Percentiles rank a stretch among this genome's conserved stretches.
Conservation (phyloP, 2,888 invertebrate species). For the Andrena hattorfiana region DNA sequence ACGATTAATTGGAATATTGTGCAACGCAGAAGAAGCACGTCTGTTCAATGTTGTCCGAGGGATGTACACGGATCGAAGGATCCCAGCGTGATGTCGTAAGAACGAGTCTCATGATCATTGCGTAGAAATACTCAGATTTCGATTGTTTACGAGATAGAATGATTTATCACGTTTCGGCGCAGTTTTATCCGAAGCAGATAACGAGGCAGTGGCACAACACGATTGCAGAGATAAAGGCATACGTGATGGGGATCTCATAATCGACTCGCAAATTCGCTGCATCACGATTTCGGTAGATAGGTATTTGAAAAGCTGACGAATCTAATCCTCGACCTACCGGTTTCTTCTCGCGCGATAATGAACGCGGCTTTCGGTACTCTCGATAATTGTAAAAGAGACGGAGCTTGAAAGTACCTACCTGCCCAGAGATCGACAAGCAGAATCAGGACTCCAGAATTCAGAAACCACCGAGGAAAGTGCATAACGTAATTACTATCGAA, state of each 20-base stretch:
- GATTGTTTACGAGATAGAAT: conserved; percentile 60
- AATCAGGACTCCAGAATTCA: no score
- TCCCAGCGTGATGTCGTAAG: neutral
- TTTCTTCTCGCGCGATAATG: neutral
- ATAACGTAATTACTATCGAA: no score
- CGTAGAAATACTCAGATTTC: conserved; percentile 57
- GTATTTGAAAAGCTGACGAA: conserved; percentile 5
- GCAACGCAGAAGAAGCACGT: no score
- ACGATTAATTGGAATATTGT: no score
- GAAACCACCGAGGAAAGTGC: no score
- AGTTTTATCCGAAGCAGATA: conserved; percentile 58
- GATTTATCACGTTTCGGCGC: conserved; percentile 56
- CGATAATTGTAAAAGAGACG: no score
- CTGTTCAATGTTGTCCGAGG: neutral
- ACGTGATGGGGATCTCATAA: conserved; percentile 23
- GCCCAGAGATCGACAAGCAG: no score
- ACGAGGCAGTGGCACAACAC: conserved; percentile 38
- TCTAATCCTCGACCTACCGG: neutral
- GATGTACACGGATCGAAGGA: conserved; percentile 8
- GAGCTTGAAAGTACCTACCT: no score
- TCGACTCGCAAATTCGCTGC: conserved; percentile 26
- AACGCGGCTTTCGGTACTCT: no score
- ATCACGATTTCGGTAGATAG: conserved; percentile 16
- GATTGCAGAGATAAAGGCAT: conserved; percentile 62
- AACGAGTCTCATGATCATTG: conserved; percentile 33